phyloP scores from a whole-genome alignment of 1,140 invertebrate genomes.

The Vollenhovia emeryi region DNA sequence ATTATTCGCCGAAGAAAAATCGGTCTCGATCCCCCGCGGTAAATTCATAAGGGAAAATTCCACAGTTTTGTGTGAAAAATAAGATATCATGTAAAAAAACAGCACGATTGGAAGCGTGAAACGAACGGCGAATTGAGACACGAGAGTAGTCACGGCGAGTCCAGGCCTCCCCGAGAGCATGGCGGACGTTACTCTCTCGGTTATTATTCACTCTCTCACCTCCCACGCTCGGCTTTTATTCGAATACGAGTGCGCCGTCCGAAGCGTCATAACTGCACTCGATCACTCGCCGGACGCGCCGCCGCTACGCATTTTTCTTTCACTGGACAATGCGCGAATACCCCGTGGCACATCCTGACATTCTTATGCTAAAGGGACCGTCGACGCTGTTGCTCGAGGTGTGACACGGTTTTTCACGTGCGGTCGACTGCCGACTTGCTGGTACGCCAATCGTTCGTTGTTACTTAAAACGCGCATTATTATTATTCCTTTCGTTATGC shows the following conservation, averaged over 20 bases:
- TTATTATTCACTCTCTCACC: constrained; percentile 74
- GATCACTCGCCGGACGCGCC: constrained; percentile 68
- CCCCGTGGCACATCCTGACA: constrained; percentile 40
- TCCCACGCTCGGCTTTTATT: constrained; percentile 72
- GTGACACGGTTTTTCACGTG: constrained; percentile 69
- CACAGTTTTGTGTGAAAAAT: not conserved
- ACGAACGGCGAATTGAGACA: constrained; percentile 66
- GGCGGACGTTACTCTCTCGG: constrained; percentile 68
- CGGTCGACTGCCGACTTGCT: constrained; percentile 63
- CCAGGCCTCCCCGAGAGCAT: constrained; percentile 60
- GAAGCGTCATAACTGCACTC: constrained; percentile 73
- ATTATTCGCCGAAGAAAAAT: not conserved
- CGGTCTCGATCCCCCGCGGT: not conserved
- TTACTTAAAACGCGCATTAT: not conserved
- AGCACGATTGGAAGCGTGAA: constrained; percentile 26
- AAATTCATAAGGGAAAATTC: constrained; percentile 11
- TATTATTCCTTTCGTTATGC: not conserved
- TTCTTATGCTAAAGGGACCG: constrained; percentile 73
- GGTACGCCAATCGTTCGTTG: not conserved
- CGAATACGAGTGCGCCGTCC: constrained; percentile 72
- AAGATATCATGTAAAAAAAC: constrained; percentile 7
- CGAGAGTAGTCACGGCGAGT: constrained; percentile 47
- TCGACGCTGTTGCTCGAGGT: constrained; percentile 61
- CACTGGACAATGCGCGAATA: constrained; percentile 64
- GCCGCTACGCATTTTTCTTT: constrained; percentile 72